Conservation (phyloP, 2,888 invertebrate genomes). For the Odontocolon sp. region DNA sequence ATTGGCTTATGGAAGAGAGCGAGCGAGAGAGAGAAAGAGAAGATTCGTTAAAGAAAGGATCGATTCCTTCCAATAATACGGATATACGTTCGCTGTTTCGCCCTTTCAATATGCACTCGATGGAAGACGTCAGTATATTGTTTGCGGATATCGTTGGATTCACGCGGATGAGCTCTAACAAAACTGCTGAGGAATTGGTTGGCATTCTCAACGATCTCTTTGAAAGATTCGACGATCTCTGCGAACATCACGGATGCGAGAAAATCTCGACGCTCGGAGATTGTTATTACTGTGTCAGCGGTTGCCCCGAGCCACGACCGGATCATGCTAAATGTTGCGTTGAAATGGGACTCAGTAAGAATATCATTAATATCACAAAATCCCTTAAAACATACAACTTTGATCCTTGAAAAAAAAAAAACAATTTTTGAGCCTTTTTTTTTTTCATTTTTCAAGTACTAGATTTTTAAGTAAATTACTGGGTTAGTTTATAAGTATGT, state of each 20-base stretch:
- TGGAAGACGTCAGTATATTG: conserved; percentile 97
- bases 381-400: background rate
- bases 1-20: conserved; percentile 91
- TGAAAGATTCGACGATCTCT: conserved; percentile 96
- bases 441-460: background rate
- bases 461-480: background rate
- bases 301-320: conserved; percentile 94
- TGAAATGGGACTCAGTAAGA: conserved; percentile 96
- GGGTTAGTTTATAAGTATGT: background rate
- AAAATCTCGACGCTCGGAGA: conserved; percentile 98
- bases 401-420: background rate
- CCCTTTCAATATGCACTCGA: conserved; percentile 98
- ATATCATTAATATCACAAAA: background rate
- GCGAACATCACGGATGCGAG: conserved; percentile 94
- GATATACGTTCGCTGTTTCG: conserved; percentile 93
- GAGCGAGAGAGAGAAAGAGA: conserved; percentile 84
- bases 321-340: conserved; percentile 98
- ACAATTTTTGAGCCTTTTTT: too few relatives aligned
- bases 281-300: conserved; percentile 97
- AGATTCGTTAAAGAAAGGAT: conserved; percentile 80
- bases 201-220: conserved; percentile 97
- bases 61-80: conserved; percentile 81
- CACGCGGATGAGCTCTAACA: conserved; percentile 98
- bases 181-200: conserved; percentile 97
- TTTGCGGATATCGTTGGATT: conserved; percentile 99